phyloP scores from a whole-genome alignment of 2,888 invertebrate genomes.

The Philereme transversata region DNA sequence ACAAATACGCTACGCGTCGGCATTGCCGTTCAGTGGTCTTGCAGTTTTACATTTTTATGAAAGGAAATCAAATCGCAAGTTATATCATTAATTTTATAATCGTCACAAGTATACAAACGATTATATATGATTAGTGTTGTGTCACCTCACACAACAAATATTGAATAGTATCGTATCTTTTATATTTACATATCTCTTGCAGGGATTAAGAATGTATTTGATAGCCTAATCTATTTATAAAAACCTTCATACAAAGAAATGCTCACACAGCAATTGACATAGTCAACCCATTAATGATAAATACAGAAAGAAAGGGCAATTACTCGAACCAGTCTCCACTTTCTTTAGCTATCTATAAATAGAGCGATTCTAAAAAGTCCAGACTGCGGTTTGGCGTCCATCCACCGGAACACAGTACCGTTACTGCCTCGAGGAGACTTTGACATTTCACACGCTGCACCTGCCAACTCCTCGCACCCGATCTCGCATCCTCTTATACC shows the following conservation, averaged over 20 bases:
- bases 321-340: slow-evolving; percentile 21
- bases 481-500: slow-evolving; percentile 3
- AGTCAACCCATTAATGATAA: slow-evolving; percentile 20
- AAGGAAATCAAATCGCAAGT: too few relatives aligned
- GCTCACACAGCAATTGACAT: slow-evolving; percentile 19
- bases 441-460: slow-evolving; percentile 35
- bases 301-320: slow-evolving; percentile 22
- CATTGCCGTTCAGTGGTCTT: too few relatives aligned
- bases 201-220: too few relatives aligned
- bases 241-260: slow-evolving; percentile 11
- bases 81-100: too few relatives aligned
- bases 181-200: too few relatives aligned
- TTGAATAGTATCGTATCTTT: too few relatives aligned
- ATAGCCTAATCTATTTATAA: slow-evolving; percentile 1
- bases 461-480: slow-evolving; percentile 20
- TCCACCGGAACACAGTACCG: slow-evolving; percentile 35
- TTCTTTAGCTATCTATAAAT: slow-evolving; percentile 35
- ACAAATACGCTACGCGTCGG: too few relatives aligned
- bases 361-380: slow-evolving; percentile 16
- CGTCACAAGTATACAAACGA: too few relatives aligned
- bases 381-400: slow-evolving; percentile 9
- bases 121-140: too few relatives aligned
- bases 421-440: slow-evolving; percentile 32
- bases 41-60: too few relatives aligned
- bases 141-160: too few relatives aligned